phyloP scores from a whole-genome alignment of 2,113 vertebrate species.

The Ramphastos sulfuratus region DNA sequence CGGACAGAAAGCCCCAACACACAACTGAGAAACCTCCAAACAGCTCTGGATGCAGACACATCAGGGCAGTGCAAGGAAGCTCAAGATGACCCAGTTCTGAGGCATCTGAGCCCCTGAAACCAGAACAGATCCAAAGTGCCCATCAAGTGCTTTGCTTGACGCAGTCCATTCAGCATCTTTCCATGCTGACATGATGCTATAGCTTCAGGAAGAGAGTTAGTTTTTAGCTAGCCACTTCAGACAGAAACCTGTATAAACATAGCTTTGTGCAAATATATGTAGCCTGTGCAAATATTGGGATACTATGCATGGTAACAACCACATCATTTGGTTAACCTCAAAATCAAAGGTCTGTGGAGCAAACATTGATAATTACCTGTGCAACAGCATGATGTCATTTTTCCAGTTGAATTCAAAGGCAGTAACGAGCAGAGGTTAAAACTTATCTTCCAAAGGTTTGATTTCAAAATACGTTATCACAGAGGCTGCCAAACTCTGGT shows the following conservation, averaged over 20 bases:
- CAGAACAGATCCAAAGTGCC: not conserved
- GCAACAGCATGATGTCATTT: constrained; percentile 3
- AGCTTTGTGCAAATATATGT: not conserved
- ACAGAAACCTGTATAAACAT: not conserved
- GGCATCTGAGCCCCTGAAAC: not conserved
- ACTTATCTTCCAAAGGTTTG: not conserved
- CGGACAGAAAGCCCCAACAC: rapidly evolving
- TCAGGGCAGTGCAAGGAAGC: not conserved
- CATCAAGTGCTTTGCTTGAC: not conserved
- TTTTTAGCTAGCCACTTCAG: constrained; percentile 19
- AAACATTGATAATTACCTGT: constrained; percentile 1
- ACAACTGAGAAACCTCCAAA: not conserved
- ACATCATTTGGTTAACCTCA: not conserved
- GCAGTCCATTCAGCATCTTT: not conserved
- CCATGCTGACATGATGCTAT: not conserved
- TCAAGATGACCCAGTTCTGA: not conserved
- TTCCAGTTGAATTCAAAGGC: not conserved
- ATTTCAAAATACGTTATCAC: not conserved
- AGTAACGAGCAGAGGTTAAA: not conserved
- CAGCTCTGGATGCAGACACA: rapidly evolving
- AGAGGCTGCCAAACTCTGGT: not conserved
- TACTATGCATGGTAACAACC: not conserved
- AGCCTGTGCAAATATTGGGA: constrained; percentile 7
- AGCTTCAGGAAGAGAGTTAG: not conserved
- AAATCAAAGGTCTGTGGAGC: not conserved